Conservation (phyloP, 1,140 invertebrate species). For the Mizuhopecten yessoensis region DNA sequence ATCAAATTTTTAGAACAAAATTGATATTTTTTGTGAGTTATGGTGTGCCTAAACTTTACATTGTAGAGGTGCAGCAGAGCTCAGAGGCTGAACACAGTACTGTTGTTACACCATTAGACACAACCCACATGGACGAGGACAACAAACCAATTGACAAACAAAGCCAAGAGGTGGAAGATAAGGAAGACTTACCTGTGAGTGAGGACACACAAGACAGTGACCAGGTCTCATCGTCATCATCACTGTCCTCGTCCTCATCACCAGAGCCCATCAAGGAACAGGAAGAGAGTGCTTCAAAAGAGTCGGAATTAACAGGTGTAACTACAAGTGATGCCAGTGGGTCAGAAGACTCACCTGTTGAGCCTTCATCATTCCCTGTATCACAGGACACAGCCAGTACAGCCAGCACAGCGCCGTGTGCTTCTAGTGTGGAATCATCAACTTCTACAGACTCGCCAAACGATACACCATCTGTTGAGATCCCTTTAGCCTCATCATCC, state of each 20-base stretch:
- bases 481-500: not conserved
- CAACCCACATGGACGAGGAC: conserved; percentile 40
- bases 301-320: not conserved
- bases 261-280: conserved; percentile 3
- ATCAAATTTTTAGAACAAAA: too few species aligned
- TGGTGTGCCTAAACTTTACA: not conserved
- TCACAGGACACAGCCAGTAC: not conserved
- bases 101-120: conserved; percentile 46
- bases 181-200: conserved; percentile 39
- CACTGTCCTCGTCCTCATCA: not conserved
- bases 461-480: not conserved
- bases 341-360: not conserved
- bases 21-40: too few species aligned
- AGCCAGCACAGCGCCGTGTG: not conserved
- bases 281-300: conserved; percentile 11
- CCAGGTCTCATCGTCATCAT: conserved; percentile 39
- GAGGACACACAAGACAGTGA: conserved; percentile 46
- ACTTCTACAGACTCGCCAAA: not conserved
- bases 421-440: not conserved
- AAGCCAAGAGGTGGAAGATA: conserved; percentile 44
- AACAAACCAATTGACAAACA: not conserved
- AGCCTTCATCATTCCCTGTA: not conserved
- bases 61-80: conserved; percentile 29
- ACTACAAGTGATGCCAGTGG: not conserved
- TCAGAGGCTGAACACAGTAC: conserved; percentile 50